These are phyloP conservation scores for Hesperia comma DNA, from an alignment of 2,888 invertebrate species.

Conservation along the genomic window DNA sequence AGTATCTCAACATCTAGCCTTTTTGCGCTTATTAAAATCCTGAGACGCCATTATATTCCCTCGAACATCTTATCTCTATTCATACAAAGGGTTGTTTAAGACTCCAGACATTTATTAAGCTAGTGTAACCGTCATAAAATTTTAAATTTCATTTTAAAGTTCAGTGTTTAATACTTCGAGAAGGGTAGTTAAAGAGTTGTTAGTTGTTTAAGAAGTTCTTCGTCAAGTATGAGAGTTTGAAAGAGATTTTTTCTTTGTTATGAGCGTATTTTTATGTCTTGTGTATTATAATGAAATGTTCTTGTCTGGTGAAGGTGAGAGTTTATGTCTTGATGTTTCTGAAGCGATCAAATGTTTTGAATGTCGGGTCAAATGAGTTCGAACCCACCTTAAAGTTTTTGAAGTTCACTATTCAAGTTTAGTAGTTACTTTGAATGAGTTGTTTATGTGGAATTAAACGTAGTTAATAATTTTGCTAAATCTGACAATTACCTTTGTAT, in stretches of 20 bases:
- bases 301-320: too few relatives aligned
- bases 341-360: too few relatives aligned
- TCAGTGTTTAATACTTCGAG: conserved; percentile 23
- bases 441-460: too few relatives aligned
- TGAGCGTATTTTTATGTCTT: not conserved
- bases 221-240: not conserved
- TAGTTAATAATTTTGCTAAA: too few relatives aligned
- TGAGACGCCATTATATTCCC: conserved; percentile 1
- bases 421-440: not conserved
- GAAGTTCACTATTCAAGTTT: too few relatives aligned
- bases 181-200: conserved; percentile 19
- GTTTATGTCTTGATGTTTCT: too few relatives aligned
- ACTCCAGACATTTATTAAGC: conserved; percentile 15
- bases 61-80: conserved; percentile 4
- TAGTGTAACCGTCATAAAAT: conserved; percentile 17
- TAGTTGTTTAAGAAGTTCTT: conserved; percentile 20
- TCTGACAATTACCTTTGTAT: too few relatives aligned
- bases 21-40: conserved; percentile 11
- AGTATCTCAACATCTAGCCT: not conserved
- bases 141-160: conserved; percentile 23
- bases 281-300: not conserved
- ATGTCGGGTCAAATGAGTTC: too few relatives aligned
- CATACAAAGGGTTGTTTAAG: conserved; percentile 13
- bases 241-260: conserved; percentile 1
- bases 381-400: too few relatives aligned